Percentiles rank a stretch among this genome's conserved stretches.
Conservation (phyloP, 2,888 invertebrate genomes). For the Leptopilina syphax region DNA sequence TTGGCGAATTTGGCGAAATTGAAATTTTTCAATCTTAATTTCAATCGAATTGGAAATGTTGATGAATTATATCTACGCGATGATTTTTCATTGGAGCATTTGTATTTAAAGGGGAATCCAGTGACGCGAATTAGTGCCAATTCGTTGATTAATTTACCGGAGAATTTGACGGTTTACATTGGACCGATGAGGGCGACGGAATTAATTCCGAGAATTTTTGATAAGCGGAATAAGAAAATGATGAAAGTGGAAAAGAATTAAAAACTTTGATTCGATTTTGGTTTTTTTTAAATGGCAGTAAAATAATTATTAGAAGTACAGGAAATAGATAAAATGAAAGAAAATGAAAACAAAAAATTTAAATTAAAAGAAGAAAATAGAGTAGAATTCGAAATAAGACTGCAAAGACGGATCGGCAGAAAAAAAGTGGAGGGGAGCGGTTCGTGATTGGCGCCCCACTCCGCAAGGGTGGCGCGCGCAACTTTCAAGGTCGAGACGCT, state of each 20-base stretch:
- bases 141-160: constrained; percentile 18
- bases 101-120: constrained; percentile 16
- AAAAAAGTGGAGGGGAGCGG: too few species aligned
- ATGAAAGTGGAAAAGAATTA: background rate
- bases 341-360: too few species aligned
- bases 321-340: too few species aligned
- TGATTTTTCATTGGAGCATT: constrained; percentile 56
- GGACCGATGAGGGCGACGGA: background rate
- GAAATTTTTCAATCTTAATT: constrained; percentile 59
- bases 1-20: constrained; percentile 48
- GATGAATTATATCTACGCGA: constrained; percentile 60
- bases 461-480: too few species aligned
- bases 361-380: too few species aligned
- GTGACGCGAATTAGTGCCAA: background rate
- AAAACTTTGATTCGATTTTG: too few species aligned
- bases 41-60: constrained; percentile 56
- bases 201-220: background rate
- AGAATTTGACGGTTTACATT: constrained; percentile 4
- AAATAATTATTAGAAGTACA: too few species aligned
- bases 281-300: too few species aligned
- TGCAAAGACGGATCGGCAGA: too few species aligned
- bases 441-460: too few species aligned
- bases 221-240: background rate
- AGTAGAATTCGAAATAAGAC: too few species aligned
- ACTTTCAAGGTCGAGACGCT: too few species aligned